These are phyloP conservation scores for Premnoplex brunnescens DNA, from an alignment of 2,797 vertebrate species.

Conservation along the genomic window DNA sequence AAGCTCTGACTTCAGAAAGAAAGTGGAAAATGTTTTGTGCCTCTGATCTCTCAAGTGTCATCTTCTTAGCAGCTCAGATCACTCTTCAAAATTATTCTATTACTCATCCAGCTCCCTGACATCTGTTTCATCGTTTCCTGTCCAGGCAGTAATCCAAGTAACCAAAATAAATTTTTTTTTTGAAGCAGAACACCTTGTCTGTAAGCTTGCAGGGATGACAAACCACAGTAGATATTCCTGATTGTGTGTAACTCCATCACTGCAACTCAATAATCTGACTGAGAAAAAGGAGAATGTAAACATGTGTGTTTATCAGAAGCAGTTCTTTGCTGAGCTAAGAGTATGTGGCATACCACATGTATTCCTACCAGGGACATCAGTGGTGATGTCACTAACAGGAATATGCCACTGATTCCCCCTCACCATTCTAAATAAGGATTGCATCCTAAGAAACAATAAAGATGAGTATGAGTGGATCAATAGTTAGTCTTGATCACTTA, in stretches of 20 bases:
- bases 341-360: not conserved
- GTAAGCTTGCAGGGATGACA: constrained; percentile 24
- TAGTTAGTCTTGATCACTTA: not conserved
- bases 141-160: constrained; percentile 49
- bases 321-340: not conserved
- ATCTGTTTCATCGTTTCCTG: constrained; percentile 20
- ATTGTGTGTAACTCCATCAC: not conserved
- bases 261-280: not conserved
- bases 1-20: not conserved
- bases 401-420: not conserved
- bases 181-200: constrained; percentile 52
- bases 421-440: not conserved
- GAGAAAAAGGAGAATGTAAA: not conserved
- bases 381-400: not conserved
- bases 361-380: not conserved
- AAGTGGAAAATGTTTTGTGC: constrained; percentile 34
- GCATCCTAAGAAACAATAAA: not conserved
- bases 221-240: constrained; percentile 34
- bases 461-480: not conserved
- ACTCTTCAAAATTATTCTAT: constrained; percentile 26
- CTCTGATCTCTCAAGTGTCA: constrained; percentile 12
- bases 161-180: constrained; percentile 51
- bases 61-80: constrained; percentile 31
- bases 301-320: not conserved
- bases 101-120: constrained; percentile 26